Evolutionary conservation across 1,140 invertebrate species (phyloP).

Genomic region (Cyclina sinensis): DNA sequence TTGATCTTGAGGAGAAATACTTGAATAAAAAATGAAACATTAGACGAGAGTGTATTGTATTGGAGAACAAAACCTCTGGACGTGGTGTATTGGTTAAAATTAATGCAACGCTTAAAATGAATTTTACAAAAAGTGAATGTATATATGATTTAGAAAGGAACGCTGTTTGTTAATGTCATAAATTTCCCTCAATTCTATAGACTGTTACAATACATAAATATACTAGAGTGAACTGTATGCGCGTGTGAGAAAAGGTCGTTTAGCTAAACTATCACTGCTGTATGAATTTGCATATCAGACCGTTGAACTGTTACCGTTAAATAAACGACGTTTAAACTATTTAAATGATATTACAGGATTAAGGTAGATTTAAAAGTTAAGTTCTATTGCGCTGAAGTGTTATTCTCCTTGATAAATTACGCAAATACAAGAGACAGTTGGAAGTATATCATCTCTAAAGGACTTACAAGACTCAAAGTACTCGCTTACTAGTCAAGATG

Average conservation of each 20-base stretch:
- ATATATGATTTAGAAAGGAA: slow-evolving; percentile 4
- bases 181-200: background rate
- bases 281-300: background rate
- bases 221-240: background rate
- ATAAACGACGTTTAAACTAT: background rate
- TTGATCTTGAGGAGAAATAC: background rate
- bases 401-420: background rate
- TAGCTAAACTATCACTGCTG: background rate
- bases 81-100: background rate
- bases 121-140: slow-evolving; percentile 14
- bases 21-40: background rate
- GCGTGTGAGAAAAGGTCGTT: background rate
- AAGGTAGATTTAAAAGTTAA: slow-evolving; percentile 22
- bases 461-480: background rate
- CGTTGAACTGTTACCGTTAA: background rate
- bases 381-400: background rate
- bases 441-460: background rate
- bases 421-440: background rate
- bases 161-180: background rate
- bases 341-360: slow-evolving; percentile 7
- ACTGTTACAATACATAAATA: background rate
- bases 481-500: background rate
- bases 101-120: background rate
- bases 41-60: background rate
- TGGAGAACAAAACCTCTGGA: background rate